Base-by-base conservation (phyloP, 1,140 invertebrate genomes). In the Tetramorium simillimum region DNA sequence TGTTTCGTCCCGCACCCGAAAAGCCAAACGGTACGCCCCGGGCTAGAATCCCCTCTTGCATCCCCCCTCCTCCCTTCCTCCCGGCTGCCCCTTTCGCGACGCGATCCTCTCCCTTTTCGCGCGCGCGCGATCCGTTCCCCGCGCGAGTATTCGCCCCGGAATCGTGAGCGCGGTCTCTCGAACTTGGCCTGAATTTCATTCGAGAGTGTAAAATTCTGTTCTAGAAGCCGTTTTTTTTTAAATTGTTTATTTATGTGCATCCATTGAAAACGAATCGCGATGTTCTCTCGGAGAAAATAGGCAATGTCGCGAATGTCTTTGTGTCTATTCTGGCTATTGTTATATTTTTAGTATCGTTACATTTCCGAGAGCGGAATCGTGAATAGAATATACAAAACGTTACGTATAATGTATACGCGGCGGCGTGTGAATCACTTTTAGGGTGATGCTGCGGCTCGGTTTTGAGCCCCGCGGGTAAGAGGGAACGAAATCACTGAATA, bases 341-440 rank as follows among this genome's bases (percentile, higher is more conserved):
- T 51, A 14, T n/a, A 46, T 70, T 81, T 70, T 58, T 10, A 3
- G 9, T 53, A 28, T 80, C 9, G 43, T 43, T 51, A 18, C 51
- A 16, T 69, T 78, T 33, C 5, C 43, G 51, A n/a, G 28, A 85
- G 75, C 58, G 58, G 40, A 69, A 69, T 67, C 63, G n/a, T 40
- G 37, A 62, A 75, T 75, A 86, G 40, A 46, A 88, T 28, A 46
- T 16, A 18, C 69, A 21, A 65, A n/a, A 18, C 21, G 49, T 49
- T 46, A 53, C 37, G 56, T 16, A 43, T 78, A 46, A 51, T 70
- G 56, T 16, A 51, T 65, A 53, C 73, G 65, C 75, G 3, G 60
- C 60, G 62, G 69, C 76, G 77, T 43, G 65, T 88, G 86, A 91
- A 88, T 91, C 90, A 91, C 86, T 78, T 87, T 88, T 65, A 53